phyloP scores from a whole-genome alignment of 2,797 vertebrate genomes.

The Protonibea diacanthus region DNA sequence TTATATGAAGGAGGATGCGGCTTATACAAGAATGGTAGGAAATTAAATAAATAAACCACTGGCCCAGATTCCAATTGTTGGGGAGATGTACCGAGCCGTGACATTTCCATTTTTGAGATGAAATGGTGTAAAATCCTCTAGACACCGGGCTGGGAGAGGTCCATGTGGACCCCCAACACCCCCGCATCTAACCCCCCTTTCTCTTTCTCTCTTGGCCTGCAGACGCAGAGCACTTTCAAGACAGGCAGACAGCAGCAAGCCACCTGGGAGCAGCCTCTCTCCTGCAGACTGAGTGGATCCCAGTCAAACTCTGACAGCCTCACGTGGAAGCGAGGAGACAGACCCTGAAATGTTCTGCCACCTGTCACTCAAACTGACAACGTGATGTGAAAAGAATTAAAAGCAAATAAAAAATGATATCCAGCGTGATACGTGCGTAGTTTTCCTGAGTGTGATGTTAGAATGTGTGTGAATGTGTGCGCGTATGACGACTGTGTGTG shows the following conservation, averaged over 20 bases:
- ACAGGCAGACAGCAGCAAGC: constrained; percentile 84
- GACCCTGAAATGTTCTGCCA: constrained; percentile 88
- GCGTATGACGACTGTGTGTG: not conserved
- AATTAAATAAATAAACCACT: constrained; percentile 82
- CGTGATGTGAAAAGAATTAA: constrained; percentile 82
- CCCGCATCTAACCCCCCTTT: not conserved
- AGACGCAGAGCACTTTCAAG: constrained; percentile 82
- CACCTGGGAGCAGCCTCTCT: constrained; percentile 84
- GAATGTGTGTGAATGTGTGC: not conserved
- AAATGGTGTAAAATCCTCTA: constrained; percentile 84
- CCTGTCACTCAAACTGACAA: constrained; percentile 87
- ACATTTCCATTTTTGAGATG: constrained; percentile 84
- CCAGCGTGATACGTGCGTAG: constrained; percentile 24
- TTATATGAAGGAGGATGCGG: constrained; percentile 62
- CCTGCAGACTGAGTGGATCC: constrained; percentile 84
- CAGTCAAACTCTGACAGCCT: constrained; percentile 87
- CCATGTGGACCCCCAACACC: constrained; percentile 68
- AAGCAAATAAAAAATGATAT: constrained; percentile 79
- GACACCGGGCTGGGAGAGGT: constrained; percentile 78
- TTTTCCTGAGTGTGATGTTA: constrained; percentile 52
- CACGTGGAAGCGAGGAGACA: constrained; percentile 82
- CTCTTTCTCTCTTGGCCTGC: constrained; percentile 68
- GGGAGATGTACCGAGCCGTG: constrained; percentile 80
- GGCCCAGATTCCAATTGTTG: constrained; percentile 83
- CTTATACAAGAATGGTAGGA: constrained; percentile 63